Base-by-base conservation (phyloP, 2,797 vertebrate species). In the Oreortyx pictus region DNA sequence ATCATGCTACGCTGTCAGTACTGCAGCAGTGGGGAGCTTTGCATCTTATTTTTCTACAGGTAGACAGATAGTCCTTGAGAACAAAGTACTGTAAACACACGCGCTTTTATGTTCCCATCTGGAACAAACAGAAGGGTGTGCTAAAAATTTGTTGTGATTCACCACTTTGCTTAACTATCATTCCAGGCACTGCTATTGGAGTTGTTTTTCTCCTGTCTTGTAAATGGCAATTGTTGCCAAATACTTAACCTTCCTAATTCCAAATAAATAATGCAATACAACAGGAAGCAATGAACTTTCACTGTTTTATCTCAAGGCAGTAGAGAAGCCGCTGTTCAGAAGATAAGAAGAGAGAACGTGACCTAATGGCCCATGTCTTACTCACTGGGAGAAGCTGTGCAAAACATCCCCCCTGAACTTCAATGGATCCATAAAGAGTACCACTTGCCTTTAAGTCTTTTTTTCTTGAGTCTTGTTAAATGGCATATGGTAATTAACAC, bases 221-320 rank as follows among this genome's bases (percentile, higher is more conserved):
- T 89, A 97, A 97, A 97, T 95, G 93, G 91, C 95, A 91, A 93
- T 44, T 74, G 73, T 83, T 93, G 82, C 71, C 66, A 88, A 92
- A 87, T 73, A 73, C 59, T 94, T 95, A 93, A 95, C 92, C 95
- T 96, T 95, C 96, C 56, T 72, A 89, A 93, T 95, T 95, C 90
- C 87, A 93, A 84, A 83, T 85, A 93, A 96, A 92, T 90, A 96
- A 96, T 37, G 78, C 86, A 94, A 84, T 18, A 72, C 49, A 79
- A 90, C 92, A 47, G 70, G 81, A 64, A 88, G 76, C 2, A 19
- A 59, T 96, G 95, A 97, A 95, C 96, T 97, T 97, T 70, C 59
- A 25, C 6, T 19, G 29, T 11, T 66, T 89, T 81, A 90, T 91
- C 92, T 93, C 18, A 6, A 95, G 15, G 43, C 31, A 54, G 79